A percentile compares a stretch with the other conserved stretches of the same genome.
Conservation (phyloP, 2,797 vertebrate species). For the Gymnopithys bicolor region DNA sequence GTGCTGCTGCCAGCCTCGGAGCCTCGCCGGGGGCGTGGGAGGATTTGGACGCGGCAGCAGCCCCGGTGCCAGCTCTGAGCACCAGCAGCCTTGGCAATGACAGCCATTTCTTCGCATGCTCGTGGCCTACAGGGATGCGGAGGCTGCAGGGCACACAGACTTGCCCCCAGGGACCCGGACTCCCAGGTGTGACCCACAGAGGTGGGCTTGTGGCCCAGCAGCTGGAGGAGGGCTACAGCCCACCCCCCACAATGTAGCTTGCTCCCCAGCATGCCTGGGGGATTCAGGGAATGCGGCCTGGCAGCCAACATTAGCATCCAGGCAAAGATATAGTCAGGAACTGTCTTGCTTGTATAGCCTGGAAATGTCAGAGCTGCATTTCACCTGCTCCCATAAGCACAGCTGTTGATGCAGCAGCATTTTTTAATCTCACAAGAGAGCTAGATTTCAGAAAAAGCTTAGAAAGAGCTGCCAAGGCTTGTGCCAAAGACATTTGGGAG, state of each 20-base stretch:
- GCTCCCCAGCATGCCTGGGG: fast-evolving
- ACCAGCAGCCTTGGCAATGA: neutral
- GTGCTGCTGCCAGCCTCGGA: neutral
- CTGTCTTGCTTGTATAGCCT: neutral
- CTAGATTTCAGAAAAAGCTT: slow-evolving; percentile 37
- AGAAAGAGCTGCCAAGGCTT: neutral
- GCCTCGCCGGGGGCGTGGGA: slow-evolving; percentile 7
- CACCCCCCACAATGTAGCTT: neutral
- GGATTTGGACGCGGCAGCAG: neutral
- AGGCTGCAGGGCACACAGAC: neutral
- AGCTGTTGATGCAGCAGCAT: neutral
- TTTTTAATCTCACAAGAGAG: neutral
- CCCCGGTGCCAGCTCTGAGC: neutral
- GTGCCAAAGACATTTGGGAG: slow-evolving; percentile 27
- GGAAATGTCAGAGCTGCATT: neutral
- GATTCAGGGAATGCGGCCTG: neutral
- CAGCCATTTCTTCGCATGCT: neutral
- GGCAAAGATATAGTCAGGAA: neutral
- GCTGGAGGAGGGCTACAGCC: neutral
- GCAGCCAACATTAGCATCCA: neutral
- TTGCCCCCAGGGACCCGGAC: fast-evolving
- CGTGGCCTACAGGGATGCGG: fast-evolving
- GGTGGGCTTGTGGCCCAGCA: fast-evolving
- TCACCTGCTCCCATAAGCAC: neutral
- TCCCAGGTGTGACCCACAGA: fast-evolving